Evolutionary conservation across 2,797 vertebrate genomes (phyloP).

Genomic region (Cephalopachus bancanus): DNA sequence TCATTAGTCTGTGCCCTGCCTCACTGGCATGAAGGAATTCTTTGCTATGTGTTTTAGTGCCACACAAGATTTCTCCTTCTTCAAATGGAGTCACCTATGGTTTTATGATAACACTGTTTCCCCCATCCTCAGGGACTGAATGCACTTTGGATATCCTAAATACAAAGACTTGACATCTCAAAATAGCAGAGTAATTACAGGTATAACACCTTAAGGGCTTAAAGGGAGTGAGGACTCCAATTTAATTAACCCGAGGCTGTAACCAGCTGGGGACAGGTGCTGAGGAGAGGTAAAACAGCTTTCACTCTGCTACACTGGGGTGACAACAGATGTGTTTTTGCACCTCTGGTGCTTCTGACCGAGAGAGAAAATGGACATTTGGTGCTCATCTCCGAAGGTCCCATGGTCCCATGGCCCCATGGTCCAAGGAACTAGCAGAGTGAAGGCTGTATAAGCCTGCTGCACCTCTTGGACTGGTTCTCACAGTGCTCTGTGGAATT

Average conservation of each 20-base stretch:
- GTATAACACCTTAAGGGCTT: background rate
- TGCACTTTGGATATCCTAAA: slow-evolving; percentile 48
- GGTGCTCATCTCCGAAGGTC: background rate
- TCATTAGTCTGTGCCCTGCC: background rate
- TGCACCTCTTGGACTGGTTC: background rate
- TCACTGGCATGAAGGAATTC: background rate
- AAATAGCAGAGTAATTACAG: slow-evolving; percentile 60
- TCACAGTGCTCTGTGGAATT: background rate
- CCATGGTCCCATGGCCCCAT: background rate
- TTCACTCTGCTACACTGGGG: background rate
- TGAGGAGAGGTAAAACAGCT: background rate
- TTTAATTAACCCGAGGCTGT: slow-evolving; percentile 49
- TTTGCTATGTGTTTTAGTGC: background rate
- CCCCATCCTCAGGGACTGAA: background rate
- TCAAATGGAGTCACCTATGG: background rate
- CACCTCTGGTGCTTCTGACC: background rate
- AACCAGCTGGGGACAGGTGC: background rate
- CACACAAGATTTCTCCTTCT: background rate
- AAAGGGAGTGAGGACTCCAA: background rate
- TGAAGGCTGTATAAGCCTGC: background rate
- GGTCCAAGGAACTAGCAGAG: background rate
- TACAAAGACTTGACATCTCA: slow-evolving; percentile 37
- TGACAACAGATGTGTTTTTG: background rate
- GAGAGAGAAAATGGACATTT: background rate
- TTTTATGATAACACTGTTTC: slow-evolving; percentile 11